Evolutionary conservation across 2,888 invertebrate genomes (phyloP), one percentile per base, ranked within the genome.

Genomic region (Plutella xylostella): DNA sequence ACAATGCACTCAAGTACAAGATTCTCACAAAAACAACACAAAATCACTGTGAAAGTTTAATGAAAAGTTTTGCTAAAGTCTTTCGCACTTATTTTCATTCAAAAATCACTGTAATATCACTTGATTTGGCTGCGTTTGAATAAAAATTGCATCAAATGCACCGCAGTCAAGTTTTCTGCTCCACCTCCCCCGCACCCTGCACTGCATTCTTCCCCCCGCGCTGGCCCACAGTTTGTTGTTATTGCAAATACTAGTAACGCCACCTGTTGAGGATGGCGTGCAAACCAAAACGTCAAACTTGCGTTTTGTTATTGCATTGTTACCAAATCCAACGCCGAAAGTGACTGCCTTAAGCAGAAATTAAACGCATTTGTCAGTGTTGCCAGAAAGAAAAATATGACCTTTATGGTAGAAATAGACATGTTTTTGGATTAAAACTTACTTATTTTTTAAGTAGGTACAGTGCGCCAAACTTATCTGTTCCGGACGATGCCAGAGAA

Each of bases 101-200:
- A 34, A 34, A 4, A 9, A 34, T 15, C 6, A 15, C 15, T n/a
- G 17, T 42, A 42, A 14, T 15, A 42, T 30, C 42, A 42, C 49
- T 47, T 48, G 39, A 41, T 19, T 28, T 40, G 31, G 33, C 25
- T 17, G 19, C 37, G 35, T 45, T 17, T 20, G 17, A 39, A 41
- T 42, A 35, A 56, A 57, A 61, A 59, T 53, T 57, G 57, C 58
- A 60, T 56, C 46, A 54, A 55, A 51, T 58, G 55, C 55, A 61
- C 52, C 55, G 51, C 56, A 47, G 9, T 12, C 11, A 12, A 18
- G 3, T 19, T 14, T 4, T 7, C 22, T 15, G 21, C 15, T 9
- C 25, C 14, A 30, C n/a, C n/a, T 30, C 28, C n/a, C 4, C 19
- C 18, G 14, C 42, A 6, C 31, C 42, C 42, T 31, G 20, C 42